Evolutionary conservation across 2,888 invertebrate species (phyloP).

Genomic region (Eilema caniola): DNA sequence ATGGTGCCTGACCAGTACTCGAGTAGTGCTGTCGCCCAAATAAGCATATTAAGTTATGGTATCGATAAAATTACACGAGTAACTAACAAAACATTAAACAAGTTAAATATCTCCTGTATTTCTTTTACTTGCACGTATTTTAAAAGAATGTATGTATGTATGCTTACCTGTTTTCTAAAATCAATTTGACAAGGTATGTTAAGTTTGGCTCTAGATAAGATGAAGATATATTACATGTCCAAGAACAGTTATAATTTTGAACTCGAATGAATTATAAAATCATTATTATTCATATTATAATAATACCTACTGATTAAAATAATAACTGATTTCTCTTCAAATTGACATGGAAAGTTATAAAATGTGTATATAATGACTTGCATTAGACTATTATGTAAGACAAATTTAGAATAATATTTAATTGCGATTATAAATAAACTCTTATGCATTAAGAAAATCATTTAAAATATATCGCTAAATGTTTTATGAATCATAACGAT

Average conservation of each 20-base stretch:
- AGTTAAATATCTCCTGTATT: too few species aligned
- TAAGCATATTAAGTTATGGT: conserved; percentile 23
- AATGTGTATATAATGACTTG: conserved; percentile 32
- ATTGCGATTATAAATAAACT: conserved; percentile 16
- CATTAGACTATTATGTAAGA: conserved; percentile 36
- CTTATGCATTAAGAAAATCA: background rate
- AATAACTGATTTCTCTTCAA: conserved; percentile 23
- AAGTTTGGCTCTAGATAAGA: too few species aligned
- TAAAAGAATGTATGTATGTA: too few species aligned
- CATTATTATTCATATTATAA: background rate
- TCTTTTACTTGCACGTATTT: too few species aligned
- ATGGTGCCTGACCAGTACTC: conserved; percentile 66
- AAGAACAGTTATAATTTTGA: too few species aligned
- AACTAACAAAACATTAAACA: background rate
- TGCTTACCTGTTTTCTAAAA: too few species aligned
- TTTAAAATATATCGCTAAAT: background rate
- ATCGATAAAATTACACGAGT: conserved; percentile 46
- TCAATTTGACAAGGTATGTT: too few species aligned
- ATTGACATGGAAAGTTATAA: conserved; percentile 37
- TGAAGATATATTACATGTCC: too few species aligned
- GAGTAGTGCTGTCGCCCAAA: conserved; percentile 54
- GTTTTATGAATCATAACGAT: background rate
- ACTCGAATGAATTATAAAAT: too few species aligned
- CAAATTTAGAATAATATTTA: conserved; percentile 31
- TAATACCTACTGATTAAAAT: background rate